Conservation (phyloP, 2,113 vertebrate genomes). For the Melanocharis versteri region DNA sequence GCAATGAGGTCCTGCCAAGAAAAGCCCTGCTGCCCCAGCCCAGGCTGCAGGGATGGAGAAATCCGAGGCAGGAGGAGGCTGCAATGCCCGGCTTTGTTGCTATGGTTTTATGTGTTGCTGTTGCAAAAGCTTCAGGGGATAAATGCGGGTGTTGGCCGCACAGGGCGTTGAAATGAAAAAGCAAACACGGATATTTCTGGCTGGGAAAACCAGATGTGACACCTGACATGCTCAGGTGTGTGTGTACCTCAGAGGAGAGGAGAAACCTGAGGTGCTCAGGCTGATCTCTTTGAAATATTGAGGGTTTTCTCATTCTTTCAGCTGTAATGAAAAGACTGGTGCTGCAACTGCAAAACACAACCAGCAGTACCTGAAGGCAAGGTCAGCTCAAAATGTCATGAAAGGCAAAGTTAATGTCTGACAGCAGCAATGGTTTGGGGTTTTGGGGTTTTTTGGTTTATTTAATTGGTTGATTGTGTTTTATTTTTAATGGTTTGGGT, state of each 20-base stretch:
- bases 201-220: neutral
- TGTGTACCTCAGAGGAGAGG: neutral
- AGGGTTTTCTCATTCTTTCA: neutral
- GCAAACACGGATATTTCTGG: neutral
- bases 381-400: neutral
- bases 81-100: neutral
- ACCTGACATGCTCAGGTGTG: neutral
- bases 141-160: neutral
- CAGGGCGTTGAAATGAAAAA: neutral
- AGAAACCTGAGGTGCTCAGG: neutral
- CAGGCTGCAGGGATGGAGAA: neutral
- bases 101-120: neutral
- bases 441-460: fast-evolving
- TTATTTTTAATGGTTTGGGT: neutral
- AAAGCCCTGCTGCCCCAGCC: neutral
- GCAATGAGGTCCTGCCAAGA: neutral
- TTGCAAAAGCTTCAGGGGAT: neutral
- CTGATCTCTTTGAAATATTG: neutral
- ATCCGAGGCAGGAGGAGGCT: neutral
- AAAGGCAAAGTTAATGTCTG: neutral
- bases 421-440: neutral
- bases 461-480: neutral
- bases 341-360: neutral
- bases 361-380: neutral
- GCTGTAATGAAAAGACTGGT: neutral